phyloP scores from a whole-genome alignment of 2,797 vertebrate species.

The Pseudocheirus occidentalis region DNA sequence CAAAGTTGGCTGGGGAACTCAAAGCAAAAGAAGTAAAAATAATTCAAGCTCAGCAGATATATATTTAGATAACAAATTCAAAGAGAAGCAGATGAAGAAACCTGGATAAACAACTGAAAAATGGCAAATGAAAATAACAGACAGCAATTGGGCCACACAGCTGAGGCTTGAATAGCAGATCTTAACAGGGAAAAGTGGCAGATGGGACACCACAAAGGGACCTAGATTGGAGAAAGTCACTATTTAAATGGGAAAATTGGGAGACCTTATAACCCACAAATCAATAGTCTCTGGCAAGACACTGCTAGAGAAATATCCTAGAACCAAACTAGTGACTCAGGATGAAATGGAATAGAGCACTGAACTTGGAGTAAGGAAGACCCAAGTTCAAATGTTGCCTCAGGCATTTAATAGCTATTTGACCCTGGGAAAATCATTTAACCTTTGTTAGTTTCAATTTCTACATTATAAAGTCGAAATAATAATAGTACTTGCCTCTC shows the following conservation, averaged over 20 bases:
- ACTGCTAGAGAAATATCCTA: neutral
- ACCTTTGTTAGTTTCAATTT: neutral
- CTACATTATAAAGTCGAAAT: neutral
- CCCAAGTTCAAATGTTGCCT: neutral
- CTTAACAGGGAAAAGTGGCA: slow-evolving; percentile 30
- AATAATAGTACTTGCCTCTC: neutral
- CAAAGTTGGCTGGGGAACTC: slow-evolving; percentile 68
- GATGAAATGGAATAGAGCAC: neutral
- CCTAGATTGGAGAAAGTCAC: slow-evolving; percentile 3
- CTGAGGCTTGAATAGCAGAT: slow-evolving; percentile 58
- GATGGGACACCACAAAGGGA: neutral
- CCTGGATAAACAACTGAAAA: slow-evolving; percentile 66
- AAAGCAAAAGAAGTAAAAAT: slow-evolving; percentile 77
- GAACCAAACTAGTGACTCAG: neutral
- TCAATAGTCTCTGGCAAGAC: neutral
- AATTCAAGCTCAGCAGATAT: slow-evolving; percentile 76
- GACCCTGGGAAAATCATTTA: slow-evolving; percentile 25
- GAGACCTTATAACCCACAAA: neutral
- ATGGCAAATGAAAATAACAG: slow-evolving; percentile 68
- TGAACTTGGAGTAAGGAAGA: neutral
- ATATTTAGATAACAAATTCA: slow-evolving; percentile 73
- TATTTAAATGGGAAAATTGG: neutral
- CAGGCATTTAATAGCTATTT: slow-evolving; percentile 10
- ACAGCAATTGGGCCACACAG: slow-evolving; percentile 14
- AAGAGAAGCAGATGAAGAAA: slow-evolving; percentile 70